Base-by-base conservation (phyloP, 2,888 invertebrate species). In the Sycophila texana region DNA sequence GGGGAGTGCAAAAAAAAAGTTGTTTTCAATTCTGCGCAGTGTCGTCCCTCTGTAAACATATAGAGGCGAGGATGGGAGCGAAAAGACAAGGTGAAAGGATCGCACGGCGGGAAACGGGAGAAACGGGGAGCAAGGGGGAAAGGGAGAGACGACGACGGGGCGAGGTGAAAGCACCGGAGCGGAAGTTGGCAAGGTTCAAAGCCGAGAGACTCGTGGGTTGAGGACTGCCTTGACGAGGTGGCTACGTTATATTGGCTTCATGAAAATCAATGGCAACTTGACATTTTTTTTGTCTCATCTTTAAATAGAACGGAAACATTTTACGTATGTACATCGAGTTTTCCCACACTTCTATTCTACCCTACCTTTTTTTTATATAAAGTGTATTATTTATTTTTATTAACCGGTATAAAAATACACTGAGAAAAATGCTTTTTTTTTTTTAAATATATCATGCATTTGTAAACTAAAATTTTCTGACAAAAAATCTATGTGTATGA, bases 181-280 rank as follows among this genome's bases (percentile, higher is more conserved):
- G 86, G 84, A 86, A 87, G 85, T 86, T 85, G 85, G 84, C 84
- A 84, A 77, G 84, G 83, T 84, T 85, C 84, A 85, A 86, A 86
- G 86, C 86, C 79, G 58, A 67, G 74, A 61, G 67, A 74, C 75
- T 79, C 53, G 60, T 71, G 58, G 70, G 51, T 47, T 53, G 71
- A 57, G 63, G 65, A 53, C 68, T 72, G 67, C 66, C 67, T 75
- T 72, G 75, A 79, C 74, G 67, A 58, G 71, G 71, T 76, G 70
- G 71, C 63, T 74, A 18, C 74, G 66, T 79, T 72, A 74, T 80
- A 79, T 80, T 79, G 81, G 80, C 76, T 67, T 66, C 63, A 65
- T 70, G 74, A 47, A 72, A 77, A 76, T 77, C 77, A 80, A 68
- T 77, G 75, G 60, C 72, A 58, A 65, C 63, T 63, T 58, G 74